These are phyloP conservation scores for Drosophila mercatorum DNA, from an alignment of 2,888 invertebrate species.

Conservation along the genomic window DNA sequence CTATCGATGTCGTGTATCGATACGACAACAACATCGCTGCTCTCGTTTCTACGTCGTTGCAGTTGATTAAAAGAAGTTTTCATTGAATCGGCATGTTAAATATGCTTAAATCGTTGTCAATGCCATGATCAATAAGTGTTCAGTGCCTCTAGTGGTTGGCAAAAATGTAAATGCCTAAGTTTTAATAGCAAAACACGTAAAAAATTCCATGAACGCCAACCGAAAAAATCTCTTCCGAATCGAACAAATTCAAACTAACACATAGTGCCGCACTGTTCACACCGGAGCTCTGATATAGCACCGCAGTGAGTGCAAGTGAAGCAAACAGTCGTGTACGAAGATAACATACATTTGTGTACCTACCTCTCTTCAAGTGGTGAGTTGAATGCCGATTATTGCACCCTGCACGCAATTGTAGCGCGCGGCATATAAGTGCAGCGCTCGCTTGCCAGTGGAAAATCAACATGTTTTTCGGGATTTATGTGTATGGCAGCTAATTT, in stretches of 20 bases:
- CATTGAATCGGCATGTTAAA: conserved; percentile 48
- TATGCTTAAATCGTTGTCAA: conserved; percentile 43
- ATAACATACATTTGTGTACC: conserved; percentile 78
- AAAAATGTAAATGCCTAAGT: conserved; percentile 53
- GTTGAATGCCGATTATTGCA: conserved; percentile 77
- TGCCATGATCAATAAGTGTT: conserved; percentile 52
- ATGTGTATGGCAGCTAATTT: conserved; percentile 1
- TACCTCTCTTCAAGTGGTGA: conserved; percentile 77
- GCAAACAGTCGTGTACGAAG: conserved; percentile 46
- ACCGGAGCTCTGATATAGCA: conserved; percentile 51
- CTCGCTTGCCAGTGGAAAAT: conserved; percentile 33
- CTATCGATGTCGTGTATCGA: conserved; percentile 45
- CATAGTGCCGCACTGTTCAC: conserved; percentile 66
- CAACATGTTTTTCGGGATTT: conserved; percentile 29
- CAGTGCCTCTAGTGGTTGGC: conserved; percentile 58
- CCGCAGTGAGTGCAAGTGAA: conserved; percentile 65
- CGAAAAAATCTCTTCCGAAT: conserved; percentile 73
- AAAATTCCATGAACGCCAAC: conserved; percentile 65
- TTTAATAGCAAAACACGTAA: conserved; percentile 35
- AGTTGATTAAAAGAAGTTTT: conserved; percentile 65
- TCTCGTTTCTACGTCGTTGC: conserved; percentile 74
- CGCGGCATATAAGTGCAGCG: conserved; percentile 52
- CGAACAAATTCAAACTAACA: conserved; percentile 72
- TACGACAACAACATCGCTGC: conserved; percentile 55
- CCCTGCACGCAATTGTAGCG: conserved; percentile 64